These are phyloP conservation scores for Stomatorhinus ivindoensis DNA, from an alignment of 2,113 vertebrate genomes.

Conservation along the genomic window DNA sequence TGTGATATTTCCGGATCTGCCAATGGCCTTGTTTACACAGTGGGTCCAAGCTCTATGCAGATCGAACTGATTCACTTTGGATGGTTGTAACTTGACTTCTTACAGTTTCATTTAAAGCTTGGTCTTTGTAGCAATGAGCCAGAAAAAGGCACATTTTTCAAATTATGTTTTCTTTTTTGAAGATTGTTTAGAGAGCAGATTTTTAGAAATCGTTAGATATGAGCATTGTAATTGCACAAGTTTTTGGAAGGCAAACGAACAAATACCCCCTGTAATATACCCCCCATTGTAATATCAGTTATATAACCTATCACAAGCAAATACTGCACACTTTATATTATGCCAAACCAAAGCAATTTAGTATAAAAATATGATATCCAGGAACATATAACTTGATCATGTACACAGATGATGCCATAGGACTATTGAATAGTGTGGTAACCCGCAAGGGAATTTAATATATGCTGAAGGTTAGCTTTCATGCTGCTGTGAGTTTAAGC, in stretches of 20 bases:
- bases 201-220: background rate
- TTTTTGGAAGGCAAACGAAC: background rate
- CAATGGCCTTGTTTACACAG: constrained; percentile 58
- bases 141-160: constrained; percentile 42
- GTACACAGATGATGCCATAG: background rate
- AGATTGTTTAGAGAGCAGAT: constrained; percentile 27
- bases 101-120: constrained; percentile 11
- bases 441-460: background rate
- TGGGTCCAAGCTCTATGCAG: constrained; percentile 58
- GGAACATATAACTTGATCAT: background rate
- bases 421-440: background rate
- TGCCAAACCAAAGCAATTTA: background rate
- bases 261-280: background rate
- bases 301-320: background rate
- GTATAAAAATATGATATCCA: background rate
- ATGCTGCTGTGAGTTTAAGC: constrained; percentile 12
- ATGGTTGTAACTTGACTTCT: constrained; percentile 52
- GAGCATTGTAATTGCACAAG: background rate
- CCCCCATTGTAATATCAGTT: background rate
- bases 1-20: constrained; percentile 53
- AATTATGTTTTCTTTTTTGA: constrained; percentile 24
- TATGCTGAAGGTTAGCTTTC: background rate
- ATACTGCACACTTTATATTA: background rate
- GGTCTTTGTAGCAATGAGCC: constrained; percentile 33
- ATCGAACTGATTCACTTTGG: constrained; percentile 65